These are phyloP conservation scores for Eupsittula cactorum DNA, from an alignment of 2,113 vertebrate species.

Conservation along the genomic window DNA sequence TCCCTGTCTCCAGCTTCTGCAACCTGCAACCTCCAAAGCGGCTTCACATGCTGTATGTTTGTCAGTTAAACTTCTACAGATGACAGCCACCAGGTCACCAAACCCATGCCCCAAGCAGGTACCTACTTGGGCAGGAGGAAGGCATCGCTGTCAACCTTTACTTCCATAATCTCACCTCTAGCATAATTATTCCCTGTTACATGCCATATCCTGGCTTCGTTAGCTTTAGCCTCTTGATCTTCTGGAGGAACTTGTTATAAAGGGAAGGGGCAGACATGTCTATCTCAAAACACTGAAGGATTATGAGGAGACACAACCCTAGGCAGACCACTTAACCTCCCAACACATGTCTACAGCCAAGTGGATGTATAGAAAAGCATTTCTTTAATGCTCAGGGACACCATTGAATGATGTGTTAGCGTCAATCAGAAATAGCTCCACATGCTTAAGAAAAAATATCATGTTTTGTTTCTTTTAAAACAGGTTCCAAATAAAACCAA, in stretches of 20 bases:
- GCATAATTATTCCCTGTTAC: accelerated
- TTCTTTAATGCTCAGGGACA: accelerated
- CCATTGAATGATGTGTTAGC: background rate
- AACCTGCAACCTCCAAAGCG: background rate
- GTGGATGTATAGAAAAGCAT: background rate
- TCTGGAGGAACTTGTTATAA: background rate
- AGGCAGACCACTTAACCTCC: background rate
- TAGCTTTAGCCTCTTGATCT: background rate
- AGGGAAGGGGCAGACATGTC: accelerated
- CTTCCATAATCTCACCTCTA: background rate
- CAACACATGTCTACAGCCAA: background rate
- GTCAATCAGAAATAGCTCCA: accelerated
- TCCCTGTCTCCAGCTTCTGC: background rate
- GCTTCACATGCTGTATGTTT: accelerated
- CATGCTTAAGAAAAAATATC: background rate
- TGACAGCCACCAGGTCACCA: background rate
- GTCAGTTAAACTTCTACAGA: accelerated
- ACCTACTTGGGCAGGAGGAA: accelerated
- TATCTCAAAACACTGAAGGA: background rate
- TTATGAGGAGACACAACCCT: background rate
- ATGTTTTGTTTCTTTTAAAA: background rate
- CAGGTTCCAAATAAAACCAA: background rate
- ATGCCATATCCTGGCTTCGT: accelerated
- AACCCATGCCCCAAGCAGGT: background rate
- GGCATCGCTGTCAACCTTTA: background rate